A percentile compares a stretch with the other conserved stretches of the same genome.
These are phyloP conservation scores for Podotricha telesiphe DNA, from an alignment of 2,888 invertebrate species.

Conservation along the genomic window DNA sequence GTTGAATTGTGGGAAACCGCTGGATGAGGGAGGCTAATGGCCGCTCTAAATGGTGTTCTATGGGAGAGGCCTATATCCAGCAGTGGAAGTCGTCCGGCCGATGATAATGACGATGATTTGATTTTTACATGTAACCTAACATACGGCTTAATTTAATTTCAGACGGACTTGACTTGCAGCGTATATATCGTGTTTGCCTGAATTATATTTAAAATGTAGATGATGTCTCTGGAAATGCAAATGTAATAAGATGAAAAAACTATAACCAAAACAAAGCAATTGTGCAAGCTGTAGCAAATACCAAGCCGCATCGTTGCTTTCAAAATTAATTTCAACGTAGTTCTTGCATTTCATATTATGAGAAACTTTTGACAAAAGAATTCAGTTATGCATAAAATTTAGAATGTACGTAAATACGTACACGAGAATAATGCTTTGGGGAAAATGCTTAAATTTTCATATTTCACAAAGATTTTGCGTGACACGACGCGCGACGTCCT, in stretches of 20 bases:
- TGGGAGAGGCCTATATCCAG: too few relatives aligned
- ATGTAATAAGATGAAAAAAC: not conserved
- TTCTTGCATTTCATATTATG: constrained; percentile 9
- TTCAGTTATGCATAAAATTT: constrained; percentile 28
- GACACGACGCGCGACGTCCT: not conserved
- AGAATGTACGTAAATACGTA: not conserved
- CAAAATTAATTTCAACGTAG: constrained; percentile 26
- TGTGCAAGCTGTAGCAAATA: constrained; percentile 4
- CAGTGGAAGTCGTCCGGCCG: too few relatives aligned
- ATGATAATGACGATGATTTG: too few relatives aligned
- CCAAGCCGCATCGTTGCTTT: constrained; percentile 1
- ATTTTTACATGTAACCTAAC: not conserved
- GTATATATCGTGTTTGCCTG: not conserved
- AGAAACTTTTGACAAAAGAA: constrained; percentile 29
- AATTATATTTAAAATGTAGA: not conserved
- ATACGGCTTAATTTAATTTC: too few relatives aligned
- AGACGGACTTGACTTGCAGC: too few relatives aligned
- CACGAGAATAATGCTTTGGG: not conserved
- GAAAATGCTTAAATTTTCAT: constrained; percentile 14
- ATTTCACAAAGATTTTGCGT: constrained; percentile 3
- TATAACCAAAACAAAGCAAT: constrained; percentile 6
- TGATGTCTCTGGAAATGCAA: not conserved
- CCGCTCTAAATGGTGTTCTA: too few relatives aligned
- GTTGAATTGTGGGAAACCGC: too few relatives aligned
- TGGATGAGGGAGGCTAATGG: too few relatives aligned